A percentile compares a stretch with the other conserved stretches of the same genome.
Evolutionary conservation across 2,113 vertebrate genomes (phyloP).

Genomic region (Drymodes brunneopygia): DNA sequence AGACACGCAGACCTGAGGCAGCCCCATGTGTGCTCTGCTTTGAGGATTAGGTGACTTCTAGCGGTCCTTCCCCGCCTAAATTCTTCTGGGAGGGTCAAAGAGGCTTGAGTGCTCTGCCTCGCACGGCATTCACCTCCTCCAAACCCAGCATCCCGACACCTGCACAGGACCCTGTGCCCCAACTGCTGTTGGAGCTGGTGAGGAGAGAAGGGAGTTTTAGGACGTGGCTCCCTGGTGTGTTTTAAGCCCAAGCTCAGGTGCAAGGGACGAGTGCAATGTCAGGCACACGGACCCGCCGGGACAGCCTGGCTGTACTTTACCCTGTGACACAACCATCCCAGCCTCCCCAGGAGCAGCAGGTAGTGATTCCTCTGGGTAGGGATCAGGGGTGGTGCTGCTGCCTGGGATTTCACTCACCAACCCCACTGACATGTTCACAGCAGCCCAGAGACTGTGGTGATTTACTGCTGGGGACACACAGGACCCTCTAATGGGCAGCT

Average conservation of each 20-base stretch:
- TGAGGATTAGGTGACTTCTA: neutral
- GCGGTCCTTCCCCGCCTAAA: rapidly evolving
- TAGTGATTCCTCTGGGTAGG: neutral
- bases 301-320: neutral
- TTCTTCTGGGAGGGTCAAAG: neutral
- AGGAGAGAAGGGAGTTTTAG: rapidly evolving
- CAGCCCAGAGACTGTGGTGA: neutral
- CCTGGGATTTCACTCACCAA: neutral
- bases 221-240: rapidly evolving
- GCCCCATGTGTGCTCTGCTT: neutral
- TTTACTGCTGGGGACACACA: neutral
- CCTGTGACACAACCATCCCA: neutral
- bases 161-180: rapidly evolving
- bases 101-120: neutral
- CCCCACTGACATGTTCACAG: neutral
- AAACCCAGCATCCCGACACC: rapidly evolving
- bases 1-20: neutral
- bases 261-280: neutral
- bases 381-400: rapidly evolving
- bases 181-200: neutral
- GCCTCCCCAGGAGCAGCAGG: neutral
- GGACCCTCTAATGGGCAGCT: neutral
- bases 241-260: neutral
- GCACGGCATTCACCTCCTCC: rapidly evolving
- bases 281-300: rapidly evolving